Percentiles rank a stretch among this genome's conserved stretches.
These are phyloP conservation scores for Himalopsyche tibetana DNA, from an alignment of 2,888 invertebrate genomes.

Conservation along the genomic window DNA sequence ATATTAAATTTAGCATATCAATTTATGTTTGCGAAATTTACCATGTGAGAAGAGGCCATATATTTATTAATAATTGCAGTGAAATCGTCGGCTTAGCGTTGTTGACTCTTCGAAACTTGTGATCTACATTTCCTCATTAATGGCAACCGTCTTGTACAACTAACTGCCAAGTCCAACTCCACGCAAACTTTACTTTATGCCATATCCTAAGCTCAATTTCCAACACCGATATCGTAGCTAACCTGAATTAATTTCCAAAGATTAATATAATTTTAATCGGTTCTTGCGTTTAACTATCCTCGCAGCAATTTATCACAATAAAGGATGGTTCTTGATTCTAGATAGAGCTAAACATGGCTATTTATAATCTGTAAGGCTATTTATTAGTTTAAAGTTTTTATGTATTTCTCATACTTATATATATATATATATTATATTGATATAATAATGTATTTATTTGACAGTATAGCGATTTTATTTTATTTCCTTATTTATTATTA, in stretches of 20 bases:
- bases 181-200: slow-evolving; percentile 27
- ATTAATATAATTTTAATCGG: slow-evolving; percentile 43
- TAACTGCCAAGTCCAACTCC: slow-evolving; percentile 37
- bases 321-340: slow-evolving; percentile 31
- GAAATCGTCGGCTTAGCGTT: slow-evolving; percentile 17
- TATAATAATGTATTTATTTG: not conserved
- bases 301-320: slow-evolving; percentile 31
- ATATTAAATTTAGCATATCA: slow-evolving; percentile 7
- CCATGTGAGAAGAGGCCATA: not conserved
- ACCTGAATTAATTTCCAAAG: slow-evolving; percentile 38
- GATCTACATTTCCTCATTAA: slow-evolving; percentile 42
- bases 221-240: slow-evolving; percentile 38
- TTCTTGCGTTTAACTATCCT: slow-evolving; percentile 37
- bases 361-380: slow-evolving; percentile 5
- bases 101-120: slow-evolving; percentile 38
- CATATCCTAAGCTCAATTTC: slow-evolving; percentile 42
- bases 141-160: slow-evolving; percentile 37
- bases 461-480: too few species aligned
- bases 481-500: too few species aligned
- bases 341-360: slow-evolving; percentile 12
- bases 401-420: not conserved
- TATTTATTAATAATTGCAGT: slow-evolving; percentile 33
- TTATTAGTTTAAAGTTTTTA: not conserved
- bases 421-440: not conserved
- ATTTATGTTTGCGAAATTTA: slow-evolving; percentile 6